Evolutionary conservation across 2,888 invertebrate genomes (phyloP), one percentile per base, ranked within the genome.

Genomic region (Synergus itoensis): DNA sequence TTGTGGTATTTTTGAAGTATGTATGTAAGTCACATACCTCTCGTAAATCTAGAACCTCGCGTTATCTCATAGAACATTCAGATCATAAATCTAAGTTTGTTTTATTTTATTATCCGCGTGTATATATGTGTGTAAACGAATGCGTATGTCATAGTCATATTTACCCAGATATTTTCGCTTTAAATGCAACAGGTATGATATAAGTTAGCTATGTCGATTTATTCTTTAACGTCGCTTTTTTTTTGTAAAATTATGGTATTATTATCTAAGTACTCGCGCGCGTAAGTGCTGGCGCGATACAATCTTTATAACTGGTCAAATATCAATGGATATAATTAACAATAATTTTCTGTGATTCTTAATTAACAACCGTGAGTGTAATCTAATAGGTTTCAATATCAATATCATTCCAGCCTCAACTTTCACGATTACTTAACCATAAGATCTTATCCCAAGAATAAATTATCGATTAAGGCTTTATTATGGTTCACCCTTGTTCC

Each of bases 361-460:
- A 89, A 87, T 88, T 85, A 88, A 87, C 88, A 87, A 87, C 81
- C 85, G 85, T 87, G 89, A 88, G 87, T 89, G 88, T 88, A 86
- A 88, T 87, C 88, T 89, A 89, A 88, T 87, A 86, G 86, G 86
- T 86, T 86, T 86, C 82, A 82, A 48, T 73, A 73, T 73, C 73
- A 73, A 53, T 73, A 69, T 80, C 78, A 73, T 79, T 77, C 65
- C 62, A 76, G 62, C 21, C 21, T 76, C 62, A 43, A 63, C 76
- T 43, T 41, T 41, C 76, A 62, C 41, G 21, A 62, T 62, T 76
- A 76, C 62, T 76, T 76, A 76, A 76, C 62, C 45, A 43, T 79
- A 78, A 81, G 76, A 80, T 86, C 83, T 88, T 87, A 86, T 83
- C 83, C 80, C 82, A 85, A 87, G 80, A 85, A 85, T 86, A 85